Percentiles rank a stretch among this genome's conserved stretches.
Conservation (phyloP, 35 echinoderm and acorn worm genomes). For the Eucidaris tribuloides region DNA sequence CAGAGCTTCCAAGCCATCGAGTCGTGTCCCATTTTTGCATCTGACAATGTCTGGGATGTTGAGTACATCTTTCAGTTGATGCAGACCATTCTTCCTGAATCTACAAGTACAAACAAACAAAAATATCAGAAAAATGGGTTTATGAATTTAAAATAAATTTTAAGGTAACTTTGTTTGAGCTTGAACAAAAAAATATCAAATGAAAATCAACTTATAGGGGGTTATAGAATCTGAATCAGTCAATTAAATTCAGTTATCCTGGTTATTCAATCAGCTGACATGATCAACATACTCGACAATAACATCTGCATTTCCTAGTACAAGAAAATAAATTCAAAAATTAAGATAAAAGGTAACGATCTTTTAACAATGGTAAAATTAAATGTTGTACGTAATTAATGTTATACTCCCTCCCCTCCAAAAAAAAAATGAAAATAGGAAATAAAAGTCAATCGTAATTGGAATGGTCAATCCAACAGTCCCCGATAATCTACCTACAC, state of each 20-base stretch:
- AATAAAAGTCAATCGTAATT: not conserved
- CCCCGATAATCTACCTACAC: not conserved
- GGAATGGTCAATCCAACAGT: not conserved
- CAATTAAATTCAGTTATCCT: not conserved
- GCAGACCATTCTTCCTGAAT: conserved; percentile 34
- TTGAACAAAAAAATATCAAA: not conserved
- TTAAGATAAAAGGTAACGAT: not conserved
- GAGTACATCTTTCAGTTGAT: not conserved
- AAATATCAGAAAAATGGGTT: too few species aligned
- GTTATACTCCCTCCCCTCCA: not conserved
- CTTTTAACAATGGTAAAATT: not conserved
- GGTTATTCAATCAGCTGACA: not conserved
- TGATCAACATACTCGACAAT: not conserved
- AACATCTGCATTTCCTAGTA: too few species aligned
- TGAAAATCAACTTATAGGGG: not conserved
- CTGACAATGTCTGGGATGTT: conserved; percentile 21
- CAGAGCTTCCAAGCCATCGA: conserved; percentile 34
- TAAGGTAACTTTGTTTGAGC: not conserved
- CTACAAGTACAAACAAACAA: conserved; percentile 24
- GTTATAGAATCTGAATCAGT: not conserved
- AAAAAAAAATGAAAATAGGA: not conserved
- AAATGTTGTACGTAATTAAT: not conserved
- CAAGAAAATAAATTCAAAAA: too few species aligned
- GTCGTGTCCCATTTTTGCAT: not conserved
- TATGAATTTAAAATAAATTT: too few species aligned